Evolutionary conservation across 1,140 invertebrate species (phyloP).

Genomic region (Nasonia vitripennis): DNA sequence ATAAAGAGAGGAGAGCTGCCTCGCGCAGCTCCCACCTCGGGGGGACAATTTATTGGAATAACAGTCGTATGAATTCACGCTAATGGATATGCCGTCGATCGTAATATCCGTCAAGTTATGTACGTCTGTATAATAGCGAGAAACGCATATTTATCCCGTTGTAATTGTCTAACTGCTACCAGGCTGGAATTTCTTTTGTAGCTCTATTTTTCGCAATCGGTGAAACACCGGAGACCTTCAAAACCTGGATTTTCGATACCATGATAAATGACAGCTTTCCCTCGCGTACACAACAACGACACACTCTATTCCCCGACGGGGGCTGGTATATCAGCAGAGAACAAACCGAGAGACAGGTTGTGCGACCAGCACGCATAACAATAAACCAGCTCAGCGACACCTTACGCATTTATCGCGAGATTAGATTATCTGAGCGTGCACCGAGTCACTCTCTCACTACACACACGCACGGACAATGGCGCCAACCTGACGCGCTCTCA

Average conservation of each 20-base stretch:
- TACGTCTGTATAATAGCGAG: neutral
- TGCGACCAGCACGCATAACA: neutral
- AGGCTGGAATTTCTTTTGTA: no score
- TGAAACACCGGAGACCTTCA: no score
- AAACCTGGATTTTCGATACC: no score
- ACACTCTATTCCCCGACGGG: neutral
- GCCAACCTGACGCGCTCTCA: slow-evolving; percentile 56
- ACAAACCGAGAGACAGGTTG: slow-evolving; percentile 13
- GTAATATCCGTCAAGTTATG: slow-evolving; percentile 12
- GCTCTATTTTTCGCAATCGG: no score
- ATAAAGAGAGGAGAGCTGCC: slow-evolving; percentile 1
- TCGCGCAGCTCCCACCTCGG: neutral
- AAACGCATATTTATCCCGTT: neutral
- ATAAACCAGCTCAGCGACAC: slow-evolving; percentile 20
- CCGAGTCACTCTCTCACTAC: slow-evolving; percentile 5
- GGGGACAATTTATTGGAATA: slow-evolving; percentile 33
- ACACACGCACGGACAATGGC: slow-evolving; percentile 55
- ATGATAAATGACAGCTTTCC: neutral
- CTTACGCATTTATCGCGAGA: slow-evolving; percentile 61
- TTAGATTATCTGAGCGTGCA: slow-evolving; percentile 64
- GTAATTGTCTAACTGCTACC: no score
- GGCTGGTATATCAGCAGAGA: neutral
- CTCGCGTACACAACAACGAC: neutral
- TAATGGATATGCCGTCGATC: slow-evolving; percentile 17
- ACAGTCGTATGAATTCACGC: slow-evolving; percentile 16